Evolutionary conservation across 2,888 invertebrate genomes (phyloP).

Genomic region (Leuctra nigra): DNA sequence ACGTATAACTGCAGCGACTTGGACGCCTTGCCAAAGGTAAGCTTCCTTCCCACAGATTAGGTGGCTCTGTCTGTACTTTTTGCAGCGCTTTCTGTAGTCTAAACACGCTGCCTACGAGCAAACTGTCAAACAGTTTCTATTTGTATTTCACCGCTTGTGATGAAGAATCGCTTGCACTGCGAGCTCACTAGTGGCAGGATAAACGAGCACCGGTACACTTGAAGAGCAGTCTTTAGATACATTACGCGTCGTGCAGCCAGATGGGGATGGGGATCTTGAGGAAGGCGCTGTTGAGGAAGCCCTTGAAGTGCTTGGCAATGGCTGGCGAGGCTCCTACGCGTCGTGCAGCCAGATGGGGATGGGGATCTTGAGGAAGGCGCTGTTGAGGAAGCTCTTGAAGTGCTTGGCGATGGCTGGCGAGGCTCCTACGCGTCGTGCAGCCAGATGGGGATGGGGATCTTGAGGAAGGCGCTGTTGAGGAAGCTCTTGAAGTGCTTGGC

Average conservation of each 20-base stretch:
- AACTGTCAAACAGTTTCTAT: too few species aligned
- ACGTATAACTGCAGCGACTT: too few species aligned
- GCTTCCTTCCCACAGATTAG: too few species aligned
- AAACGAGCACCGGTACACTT: too few species aligned
- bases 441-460: constrained; percentile 65
- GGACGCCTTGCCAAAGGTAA: too few species aligned
- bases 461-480: constrained; percentile 64
- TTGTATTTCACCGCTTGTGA: too few species aligned
- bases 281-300: constrained; percentile 66
- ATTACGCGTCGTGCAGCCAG: constrained; percentile 46
- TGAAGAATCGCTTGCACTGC: too few species aligned
- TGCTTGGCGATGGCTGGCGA: constrained; percentile 58
- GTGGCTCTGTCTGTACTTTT: too few species aligned
- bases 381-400: constrained; percentile 65
- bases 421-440: constrained; percentile 36
- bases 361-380: constrained; percentile 64
- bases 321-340: constrained; percentile 54
- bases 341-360: constrained; percentile 57
- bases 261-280: constrained; percentile 62
- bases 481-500: constrained; percentile 66
- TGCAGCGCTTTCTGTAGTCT: too few species aligned
- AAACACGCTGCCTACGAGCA: too few species aligned
- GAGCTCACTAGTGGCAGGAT: too few species aligned
- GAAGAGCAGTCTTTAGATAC: too few species aligned
- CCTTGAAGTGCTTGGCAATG: constrained; percentile 66